Percentiles rank a stretch among this genome's conserved stretches.
These are phyloP conservation scores for Eupithecia pulchellata DNA, from an alignment of 2,888 invertebrate genomes.

Conservation along the genomic window DNA sequence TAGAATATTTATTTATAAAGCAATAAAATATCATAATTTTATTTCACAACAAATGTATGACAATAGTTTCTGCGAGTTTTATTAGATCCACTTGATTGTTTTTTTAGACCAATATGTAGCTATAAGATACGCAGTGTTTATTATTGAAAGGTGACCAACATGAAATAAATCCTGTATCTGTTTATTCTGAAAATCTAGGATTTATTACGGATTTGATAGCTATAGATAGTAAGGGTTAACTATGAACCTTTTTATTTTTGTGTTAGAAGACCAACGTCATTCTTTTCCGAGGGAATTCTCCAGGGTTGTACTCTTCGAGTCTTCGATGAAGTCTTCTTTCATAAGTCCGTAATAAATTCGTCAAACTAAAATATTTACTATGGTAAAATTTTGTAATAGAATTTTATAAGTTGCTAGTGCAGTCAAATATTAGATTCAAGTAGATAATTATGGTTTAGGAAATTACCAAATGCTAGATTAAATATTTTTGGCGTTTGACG, in stretches of 20 bases:
- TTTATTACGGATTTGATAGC: not conserved
- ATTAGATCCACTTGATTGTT: not conserved
- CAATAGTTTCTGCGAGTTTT: not conserved
- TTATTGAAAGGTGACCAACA: not conserved
- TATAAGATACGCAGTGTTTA: not conserved
- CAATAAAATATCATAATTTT: not conserved
- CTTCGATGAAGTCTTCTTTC: not conserved
- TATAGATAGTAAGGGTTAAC: too few relatives aligned
- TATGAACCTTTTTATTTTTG: not conserved
- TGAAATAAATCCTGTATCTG: not conserved
- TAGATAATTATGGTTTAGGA: slow-evolving; percentile 21
- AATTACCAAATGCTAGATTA: slow-evolving; percentile 39
- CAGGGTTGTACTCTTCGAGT: not conserved
- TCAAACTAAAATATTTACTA: not conserved
- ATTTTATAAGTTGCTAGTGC: slow-evolving; percentile 7
- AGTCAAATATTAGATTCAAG: slow-evolving; percentile 8
- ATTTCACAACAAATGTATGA: not conserved
- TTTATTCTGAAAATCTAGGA: not conserved
- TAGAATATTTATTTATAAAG: not conserved
- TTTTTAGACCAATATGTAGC: not conserved
- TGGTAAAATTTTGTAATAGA: not conserved
- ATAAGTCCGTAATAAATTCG: not conserved
- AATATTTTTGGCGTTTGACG: slow-evolving; percentile 35
- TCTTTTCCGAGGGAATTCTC: not conserved
- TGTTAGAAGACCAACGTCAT: not conserved